phyloP scores from a whole-genome alignment of 1,140 invertebrate species.

The Orussus abietinus region DNA sequence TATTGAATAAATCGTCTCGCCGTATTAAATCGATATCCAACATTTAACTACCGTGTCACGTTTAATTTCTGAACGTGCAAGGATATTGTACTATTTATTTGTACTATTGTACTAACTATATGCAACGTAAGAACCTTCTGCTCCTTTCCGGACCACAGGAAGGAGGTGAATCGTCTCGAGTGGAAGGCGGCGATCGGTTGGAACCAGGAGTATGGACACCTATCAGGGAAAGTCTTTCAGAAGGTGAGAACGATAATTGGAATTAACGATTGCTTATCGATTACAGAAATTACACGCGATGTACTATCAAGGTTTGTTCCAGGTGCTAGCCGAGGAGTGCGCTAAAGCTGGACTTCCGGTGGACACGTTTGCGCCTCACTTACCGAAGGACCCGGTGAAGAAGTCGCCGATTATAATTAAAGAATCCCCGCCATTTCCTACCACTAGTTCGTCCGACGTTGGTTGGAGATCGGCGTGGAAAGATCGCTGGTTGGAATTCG shows the following conservation, averaged over 20 bases:
- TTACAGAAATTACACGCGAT: slow-evolving; percentile 7
- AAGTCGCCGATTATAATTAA: slow-evolving; percentile 28
- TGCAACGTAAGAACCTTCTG: too few species aligned
- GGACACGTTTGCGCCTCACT: slow-evolving; percentile 24
- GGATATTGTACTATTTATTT: too few species aligned
- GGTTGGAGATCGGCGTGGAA: slow-evolving; percentile 46
- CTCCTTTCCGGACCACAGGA: slow-evolving; percentile 31
- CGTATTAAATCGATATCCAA: too few species aligned
- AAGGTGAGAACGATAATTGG: slow-evolving; percentile 26
- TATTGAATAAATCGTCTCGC: background rate
- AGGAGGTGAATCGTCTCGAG: slow-evolving; percentile 36
- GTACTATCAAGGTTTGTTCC: slow-evolving; percentile 11
- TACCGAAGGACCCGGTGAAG: slow-evolving; percentile 18
- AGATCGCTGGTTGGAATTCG: slow-evolving; percentile 42
- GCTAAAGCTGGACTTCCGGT: slow-evolving; percentile 23
- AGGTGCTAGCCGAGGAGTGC: slow-evolving; percentile 31
- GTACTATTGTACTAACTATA: too few species aligned
- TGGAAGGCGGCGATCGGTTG: slow-evolving; percentile 29
- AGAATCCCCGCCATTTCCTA: slow-evolving; percentile 32
- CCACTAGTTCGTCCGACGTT: slow-evolving; percentile 41
- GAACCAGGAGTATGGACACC: slow-evolving; percentile 29
- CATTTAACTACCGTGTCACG: too few species aligned
- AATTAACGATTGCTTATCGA: slow-evolving; percentile 9
- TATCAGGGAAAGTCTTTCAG: slow-evolving; percentile 34
- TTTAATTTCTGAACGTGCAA: too few species aligned